Conservation (phyloP, 1,140 invertebrate genomes). For the Drosophila pseudoobscura region DNA sequence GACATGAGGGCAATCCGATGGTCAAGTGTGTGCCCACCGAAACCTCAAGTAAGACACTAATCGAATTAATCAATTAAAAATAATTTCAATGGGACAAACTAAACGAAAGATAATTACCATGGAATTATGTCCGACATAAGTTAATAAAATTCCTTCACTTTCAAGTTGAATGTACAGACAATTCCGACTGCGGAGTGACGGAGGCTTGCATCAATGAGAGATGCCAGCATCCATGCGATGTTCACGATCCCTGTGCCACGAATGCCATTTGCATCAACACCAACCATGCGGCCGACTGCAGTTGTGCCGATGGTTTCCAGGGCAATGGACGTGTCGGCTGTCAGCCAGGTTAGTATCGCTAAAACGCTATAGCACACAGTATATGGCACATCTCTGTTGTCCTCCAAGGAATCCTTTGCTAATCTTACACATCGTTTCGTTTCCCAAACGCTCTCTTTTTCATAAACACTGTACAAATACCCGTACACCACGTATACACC, state of each 20-base stretch:
- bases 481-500: conserved; percentile 59
- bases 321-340: conserved; percentile 93
- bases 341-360: conserved; percentile 86
- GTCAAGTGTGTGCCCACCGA: conserved; percentile 88
- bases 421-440: conserved; percentile 61
- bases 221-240: conserved; percentile 92
- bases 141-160: conserved; percentile 7
- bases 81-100: conserved; percentile 4
- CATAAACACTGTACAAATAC: conserved; percentile 75
- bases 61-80: conserved; percentile 47
- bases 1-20: conserved; percentile 90
- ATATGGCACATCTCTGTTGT: conserved; percentile 34
- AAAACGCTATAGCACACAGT: conserved; percentile 2
- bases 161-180: conserved; percentile 90
- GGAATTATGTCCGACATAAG: neutral
- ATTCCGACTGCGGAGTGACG: conserved; percentile 91
- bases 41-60: conserved; percentile 87
- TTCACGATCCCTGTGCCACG: conserved; percentile 91
- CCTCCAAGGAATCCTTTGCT: conserved; percentile 49
- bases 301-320: conserved; percentile 92
- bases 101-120: neutral
- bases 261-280: conserved; percentile 94
- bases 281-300: conserved; percentile 93
- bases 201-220: conserved; percentile 91
- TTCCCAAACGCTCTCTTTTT: conserved; percentile 59